A percentile compares a stretch with the other conserved stretches of the same genome.
These are phyloP conservation scores for Echinometra lucunter DNA, from an alignment of 53 echinoderm and acorn worm genomes.

Conservation along the genomic window DNA sequence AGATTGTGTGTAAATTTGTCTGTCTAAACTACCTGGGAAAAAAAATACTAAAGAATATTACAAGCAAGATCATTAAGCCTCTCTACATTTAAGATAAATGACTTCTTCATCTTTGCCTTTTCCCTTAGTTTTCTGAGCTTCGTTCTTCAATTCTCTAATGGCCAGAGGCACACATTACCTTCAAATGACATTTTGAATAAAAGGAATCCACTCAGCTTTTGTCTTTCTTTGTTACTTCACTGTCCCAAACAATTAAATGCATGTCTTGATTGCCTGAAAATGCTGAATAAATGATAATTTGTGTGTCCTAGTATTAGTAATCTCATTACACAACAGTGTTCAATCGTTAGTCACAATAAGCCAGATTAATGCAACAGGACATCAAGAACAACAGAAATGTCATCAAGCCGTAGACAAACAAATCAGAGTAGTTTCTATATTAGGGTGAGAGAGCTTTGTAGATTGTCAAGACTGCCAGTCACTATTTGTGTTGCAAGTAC, in stretches of 20 bases:
- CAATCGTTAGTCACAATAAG: neutral
- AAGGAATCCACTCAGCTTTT: too few species aligned
- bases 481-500: neutral
- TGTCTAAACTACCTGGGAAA: too few species aligned
- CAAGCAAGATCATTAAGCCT: too few species aligned
- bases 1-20: too few species aligned
- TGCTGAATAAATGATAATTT: neutral
- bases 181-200: neutral
- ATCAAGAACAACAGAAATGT: neutral
- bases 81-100: too few species aligned
- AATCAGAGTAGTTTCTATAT: slow-evolving; percentile 28
- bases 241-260: too few species aligned
- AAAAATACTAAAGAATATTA: too few species aligned
- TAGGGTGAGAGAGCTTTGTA: neutral
- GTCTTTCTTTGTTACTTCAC: too few species aligned
- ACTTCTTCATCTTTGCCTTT: too few species aligned
- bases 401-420: neutral
- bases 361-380: neutral
- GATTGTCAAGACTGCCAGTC: neutral
- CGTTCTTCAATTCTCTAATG: neutral
- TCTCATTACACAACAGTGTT: neutral
- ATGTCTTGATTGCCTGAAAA: too few species aligned
- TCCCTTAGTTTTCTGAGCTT: neutral
- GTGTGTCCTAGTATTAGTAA: neutral
- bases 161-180: neutral